Percentiles rank a stretch among this genome's conserved stretches.
Conservation (phyloP, 2,113 vertebrate genomes). For the Anser cygnoides region DNA sequence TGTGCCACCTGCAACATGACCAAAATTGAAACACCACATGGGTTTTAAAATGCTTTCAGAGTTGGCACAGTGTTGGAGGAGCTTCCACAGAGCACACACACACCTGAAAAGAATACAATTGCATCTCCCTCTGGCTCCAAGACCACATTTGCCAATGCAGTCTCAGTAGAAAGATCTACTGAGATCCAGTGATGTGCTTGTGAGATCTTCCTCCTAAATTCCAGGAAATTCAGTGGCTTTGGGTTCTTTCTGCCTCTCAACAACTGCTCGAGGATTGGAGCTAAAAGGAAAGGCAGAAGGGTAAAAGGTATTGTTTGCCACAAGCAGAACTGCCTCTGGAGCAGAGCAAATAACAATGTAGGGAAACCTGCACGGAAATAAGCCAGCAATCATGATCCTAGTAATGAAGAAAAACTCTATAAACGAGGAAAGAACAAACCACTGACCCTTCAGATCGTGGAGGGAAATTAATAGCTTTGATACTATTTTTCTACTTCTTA, state of each 20-base stretch:
- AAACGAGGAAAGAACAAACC: neutral
- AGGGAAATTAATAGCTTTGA: neutral
- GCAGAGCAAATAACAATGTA: neutral
- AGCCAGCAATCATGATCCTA: neutral
- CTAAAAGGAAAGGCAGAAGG: neutral
- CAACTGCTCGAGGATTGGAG: neutral
- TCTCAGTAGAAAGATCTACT: neutral
- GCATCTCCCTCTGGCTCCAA: neutral
- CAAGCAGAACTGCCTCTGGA: neutral
- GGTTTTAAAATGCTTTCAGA: neutral
- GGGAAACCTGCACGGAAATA: neutral
- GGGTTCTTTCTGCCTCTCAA: neutral
- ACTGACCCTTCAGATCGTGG: neutral
- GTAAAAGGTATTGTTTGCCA: neutral
- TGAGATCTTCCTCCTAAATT: neutral
- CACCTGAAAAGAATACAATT: neutral
- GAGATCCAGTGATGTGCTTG: neutral
- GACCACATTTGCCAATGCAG: neutral
- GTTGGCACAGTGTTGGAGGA: neutral
- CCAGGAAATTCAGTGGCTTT: neutral
- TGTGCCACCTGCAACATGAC: neutral
- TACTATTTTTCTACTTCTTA: neutral
- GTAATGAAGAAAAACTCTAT: neutral
- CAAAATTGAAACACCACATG: neutral
- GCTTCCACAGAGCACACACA: neutral